Base-by-base conservation (phyloP, 2,888 invertebrate species). In the Pedicia rivosa region DNA sequence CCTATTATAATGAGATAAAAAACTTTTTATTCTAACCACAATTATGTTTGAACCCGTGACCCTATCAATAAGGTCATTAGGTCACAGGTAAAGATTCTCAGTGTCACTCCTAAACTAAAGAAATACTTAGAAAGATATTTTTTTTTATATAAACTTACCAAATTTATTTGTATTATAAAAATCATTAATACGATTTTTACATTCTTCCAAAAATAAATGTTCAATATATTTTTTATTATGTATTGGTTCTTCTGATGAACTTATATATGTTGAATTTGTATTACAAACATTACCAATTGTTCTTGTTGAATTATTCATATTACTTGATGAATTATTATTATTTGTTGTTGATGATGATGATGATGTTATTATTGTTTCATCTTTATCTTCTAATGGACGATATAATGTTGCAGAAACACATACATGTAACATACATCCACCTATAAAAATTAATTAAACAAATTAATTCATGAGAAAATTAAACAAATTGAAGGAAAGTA, bases 361-460 rank as follows among this genome's bases (percentile, higher is more conserved):
- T 9, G 27, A 26, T 31, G 35, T 20, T 9, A 16, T 35, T 31
- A 27, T 12, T 8, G 35, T 15, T 9, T 9, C 31, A 3, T 48
- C 46, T 37, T 45, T 51, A 0, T 44, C 39, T 25, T 55, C 55
- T 22, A 72, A 62, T 0, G 71, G 72, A 7, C 70, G 67, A 55
- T 78, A 79, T 2, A 80, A 57, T 0, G 75, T 70, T 0, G 78
- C 78, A 3, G 78, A 71, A 4, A 75, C 72, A 42, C 80, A 79
- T 3, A 80, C 78, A 50, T 80, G 78, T 1, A 80, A 59, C 76
- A 79, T 78, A 10, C 79, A 78, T 1, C 74, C 78, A 1, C 73
- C 35, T 24, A 6, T 24, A 24, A 24, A 24, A 66, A 66, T 14
- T 2, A 15, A n/a, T n/a, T n/a, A n/a, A n/a, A n/a, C 5, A 28